Conservation (phyloP, 2,797 vertebrate genomes). For the Ciconia nigra region DNA sequence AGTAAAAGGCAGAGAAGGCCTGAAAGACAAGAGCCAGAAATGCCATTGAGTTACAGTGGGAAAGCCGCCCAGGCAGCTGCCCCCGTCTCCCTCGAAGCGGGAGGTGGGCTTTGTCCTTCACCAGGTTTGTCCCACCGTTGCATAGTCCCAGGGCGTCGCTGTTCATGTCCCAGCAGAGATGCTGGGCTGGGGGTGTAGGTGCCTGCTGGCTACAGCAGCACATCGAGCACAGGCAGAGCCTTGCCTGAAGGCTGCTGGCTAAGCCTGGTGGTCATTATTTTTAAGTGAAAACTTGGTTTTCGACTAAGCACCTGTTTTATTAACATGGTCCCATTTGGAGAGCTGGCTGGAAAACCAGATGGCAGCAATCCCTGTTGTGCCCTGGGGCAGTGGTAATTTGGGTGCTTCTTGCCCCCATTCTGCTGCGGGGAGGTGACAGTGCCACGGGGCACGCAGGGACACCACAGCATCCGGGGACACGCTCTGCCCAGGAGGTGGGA, state of each 20-base stretch:
- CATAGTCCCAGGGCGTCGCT: accelerated
- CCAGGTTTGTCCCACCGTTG: neutral
- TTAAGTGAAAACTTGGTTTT: neutral
- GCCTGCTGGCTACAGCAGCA: neutral
- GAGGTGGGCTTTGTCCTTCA: neutral
- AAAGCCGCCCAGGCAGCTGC: accelerated
- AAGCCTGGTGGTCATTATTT: no score
- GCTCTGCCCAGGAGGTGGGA: accelerated
- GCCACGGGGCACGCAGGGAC: accelerated
- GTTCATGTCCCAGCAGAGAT: neutral
- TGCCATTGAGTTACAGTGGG: neutral
- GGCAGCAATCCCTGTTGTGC: neutral
- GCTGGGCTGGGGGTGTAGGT: neutral
- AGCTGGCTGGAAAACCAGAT: neutral
- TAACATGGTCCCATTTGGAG: neutral
- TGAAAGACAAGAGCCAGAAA: constrained; percentile 2
- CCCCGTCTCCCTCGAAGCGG: neutral
- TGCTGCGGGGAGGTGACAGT: neutral
- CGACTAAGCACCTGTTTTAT: neutral
- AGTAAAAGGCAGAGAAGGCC: constrained; percentile 75
- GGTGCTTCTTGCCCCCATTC: neutral
- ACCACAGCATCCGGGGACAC: neutral
- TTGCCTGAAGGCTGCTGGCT: neutral
- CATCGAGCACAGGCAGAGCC: neutral
- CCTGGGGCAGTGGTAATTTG: neutral